These are phyloP conservation scores for Metacarcinus magister DNA, from an alignment of 2,888 invertebrate species.

Conservation along the genomic window DNA sequence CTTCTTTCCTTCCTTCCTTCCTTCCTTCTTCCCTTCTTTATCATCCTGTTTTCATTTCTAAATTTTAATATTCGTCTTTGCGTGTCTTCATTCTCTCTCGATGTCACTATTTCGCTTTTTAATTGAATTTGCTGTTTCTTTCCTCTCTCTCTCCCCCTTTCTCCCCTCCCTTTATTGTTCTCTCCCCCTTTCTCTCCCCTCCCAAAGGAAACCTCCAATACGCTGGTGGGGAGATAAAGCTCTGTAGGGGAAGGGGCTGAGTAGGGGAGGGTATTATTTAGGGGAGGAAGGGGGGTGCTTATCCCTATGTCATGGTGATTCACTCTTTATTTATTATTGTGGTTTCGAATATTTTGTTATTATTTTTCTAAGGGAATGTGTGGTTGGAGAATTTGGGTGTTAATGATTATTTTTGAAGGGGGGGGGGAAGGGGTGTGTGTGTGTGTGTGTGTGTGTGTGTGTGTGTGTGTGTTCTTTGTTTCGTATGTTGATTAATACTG, in stretches of 20 bases:
- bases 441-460: not conserved
- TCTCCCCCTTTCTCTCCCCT: not conserved
- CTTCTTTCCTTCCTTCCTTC: not conserved
- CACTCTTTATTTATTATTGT: not conserved
- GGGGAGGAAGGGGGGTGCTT: not conserved
- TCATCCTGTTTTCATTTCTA: not conserved
- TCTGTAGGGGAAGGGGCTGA: not conserved
- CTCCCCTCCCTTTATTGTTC: not conserved
- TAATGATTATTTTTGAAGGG: not conserved
- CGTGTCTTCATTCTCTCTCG: not conserved
- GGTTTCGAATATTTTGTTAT: not conserved
- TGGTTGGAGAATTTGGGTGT: not conserved
- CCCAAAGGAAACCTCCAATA: constrained; percentile 3
- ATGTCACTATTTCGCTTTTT: not conserved
- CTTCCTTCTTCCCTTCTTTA: not conserved
- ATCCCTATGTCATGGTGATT: not conserved
- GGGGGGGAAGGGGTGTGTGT: not conserved
- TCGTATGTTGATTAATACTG: too few relatives aligned
- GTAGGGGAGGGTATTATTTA: not conserved
- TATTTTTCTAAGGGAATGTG: not conserved
- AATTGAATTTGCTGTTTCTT: not conserved
- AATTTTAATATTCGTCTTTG: not conserved
- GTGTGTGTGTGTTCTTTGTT: too few relatives aligned
- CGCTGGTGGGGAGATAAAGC: not conserved
- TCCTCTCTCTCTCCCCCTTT: not conserved